Base-by-base conservation (phyloP, 2,888 invertebrate genomes). In the Drepanosiphum platanoidis region DNA sequence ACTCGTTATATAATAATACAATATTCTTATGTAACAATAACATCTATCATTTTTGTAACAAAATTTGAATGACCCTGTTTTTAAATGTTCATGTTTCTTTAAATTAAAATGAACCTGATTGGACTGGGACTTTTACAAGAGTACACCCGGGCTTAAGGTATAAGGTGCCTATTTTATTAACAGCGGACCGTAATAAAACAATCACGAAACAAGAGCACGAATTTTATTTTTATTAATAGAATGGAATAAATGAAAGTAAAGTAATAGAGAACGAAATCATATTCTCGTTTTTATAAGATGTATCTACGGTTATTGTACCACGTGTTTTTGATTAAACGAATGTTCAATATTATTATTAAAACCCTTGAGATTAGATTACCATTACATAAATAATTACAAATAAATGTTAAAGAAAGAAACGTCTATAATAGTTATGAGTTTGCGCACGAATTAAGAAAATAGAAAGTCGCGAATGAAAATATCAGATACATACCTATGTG, bases 171-270 rank as follows among this genome's bases (percentile, higher is more conserved):
- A 64, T 11, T 77, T 36, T 77, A 74, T 34, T 74, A 46, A 52
- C 46, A 32, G 32, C 22, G 46, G n/a, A 74, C 52, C 74, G 52
- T 52, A 77, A 77, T 77, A 58, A 77, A 27, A 58, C 36, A 36
- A 58, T 77, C 75, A 77, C 75, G 75, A 77, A 36, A 75, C 27
- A 15, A 75, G 75, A 58, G 58, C 75, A 58, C 75, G 75, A 61
- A 61, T 61, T 77, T 8, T 77, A 52, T 77, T 46, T 46, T 74
- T 64, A 27, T 46, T 74, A 74, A 46, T 74, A 46, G 42, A 74
- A 46, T 36, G 34, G 36, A 61, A 77, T 58, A 58, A 34, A 75
- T n/a, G 32, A 75, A 77, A 36, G 58, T 27, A 77, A 42, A 74
- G 42, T 74, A 74, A 46, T 52, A 22, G 15, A 30, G 32, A 74